phyloP scores from a whole-genome alignment of 2,888 invertebrate genomes.

The Polydrusus cervinus region DNA sequence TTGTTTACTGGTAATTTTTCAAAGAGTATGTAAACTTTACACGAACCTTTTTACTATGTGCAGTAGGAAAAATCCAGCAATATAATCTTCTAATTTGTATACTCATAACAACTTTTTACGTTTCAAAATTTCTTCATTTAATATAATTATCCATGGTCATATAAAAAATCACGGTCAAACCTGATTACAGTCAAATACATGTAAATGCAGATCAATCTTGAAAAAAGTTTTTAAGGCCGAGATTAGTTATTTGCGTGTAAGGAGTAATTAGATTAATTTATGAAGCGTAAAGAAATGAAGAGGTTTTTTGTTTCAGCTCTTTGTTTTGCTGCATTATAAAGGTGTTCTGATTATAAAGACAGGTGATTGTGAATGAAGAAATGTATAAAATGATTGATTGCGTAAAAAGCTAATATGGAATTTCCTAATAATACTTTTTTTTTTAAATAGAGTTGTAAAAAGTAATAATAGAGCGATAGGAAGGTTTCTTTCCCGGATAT shows the following conservation, averaged over 20 bases:
- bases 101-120: neutral
- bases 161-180: slow-evolving; percentile 45
- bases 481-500: too few relatives aligned
- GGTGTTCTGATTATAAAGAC: slow-evolving; percentile 14
- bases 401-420: too few relatives aligned
- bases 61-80: too few relatives aligned
- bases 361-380: slow-evolving; percentile 4
- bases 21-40: too few relatives aligned
- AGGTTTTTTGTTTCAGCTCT: slow-evolving; percentile 29
- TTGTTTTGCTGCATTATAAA: slow-evolving; percentile 36
- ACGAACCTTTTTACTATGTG: too few relatives aligned
- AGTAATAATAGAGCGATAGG: too few relatives aligned
- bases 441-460: too few relatives aligned
- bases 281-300: slow-evolving; percentile 39
- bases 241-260: slow-evolving; percentile 42
- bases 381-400: neutral
- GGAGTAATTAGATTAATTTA: slow-evolving; percentile 46
- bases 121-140: slow-evolving; percentile 40
- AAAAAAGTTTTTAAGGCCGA: slow-evolving; percentile 32
- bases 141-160: slow-evolving; percentile 24
- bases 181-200: slow-evolving; percentile 10
- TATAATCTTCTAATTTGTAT: too few relatives aligned
- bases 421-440: too few relatives aligned
- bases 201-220: slow-evolving; percentile 29
- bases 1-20: too few relatives aligned